These are phyloP conservation scores for Fissipunctia ypsillon DNA, from an alignment of 2,888 invertebrate species.

Conservation along the genomic window DNA sequence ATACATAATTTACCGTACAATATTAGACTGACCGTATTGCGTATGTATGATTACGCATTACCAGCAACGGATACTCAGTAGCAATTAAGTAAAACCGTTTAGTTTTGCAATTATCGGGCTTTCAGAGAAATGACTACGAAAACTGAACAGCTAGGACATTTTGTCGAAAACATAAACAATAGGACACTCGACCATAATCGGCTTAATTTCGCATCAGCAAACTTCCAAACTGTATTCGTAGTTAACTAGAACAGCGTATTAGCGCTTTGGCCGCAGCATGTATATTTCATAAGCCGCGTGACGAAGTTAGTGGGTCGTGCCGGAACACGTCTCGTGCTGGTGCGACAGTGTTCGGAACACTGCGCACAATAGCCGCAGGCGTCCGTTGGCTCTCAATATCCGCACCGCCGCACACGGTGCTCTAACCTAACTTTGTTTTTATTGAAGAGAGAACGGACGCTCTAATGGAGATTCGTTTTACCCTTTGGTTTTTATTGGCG, in stretches of 20 bases:
- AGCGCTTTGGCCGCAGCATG: constrained; percentile 27
- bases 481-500: constrained; percentile 31
- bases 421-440: constrained; percentile 50
- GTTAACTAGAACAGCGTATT: constrained; percentile 23
- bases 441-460: constrained; percentile 49
- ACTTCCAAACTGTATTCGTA: constrained; percentile 29
- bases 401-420: constrained; percentile 65
- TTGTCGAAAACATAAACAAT: constrained; percentile 25
- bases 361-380: constrained; percentile 67
- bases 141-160: constrained; percentile 2
- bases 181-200: constrained; percentile 37
- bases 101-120: constrained; percentile 5
- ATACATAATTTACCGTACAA: constrained; percentile 11
- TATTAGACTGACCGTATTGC: neutral
- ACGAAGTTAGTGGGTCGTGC: constrained; percentile 47
- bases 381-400: constrained; percentile 71
- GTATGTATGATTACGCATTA: neutral
- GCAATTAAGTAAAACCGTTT: constrained; percentile 7
- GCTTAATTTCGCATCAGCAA: constrained; percentile 35
- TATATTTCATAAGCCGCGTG: constrained; percentile 59
- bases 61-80: neutral
- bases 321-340: constrained; percentile 33
- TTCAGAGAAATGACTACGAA: constrained; percentile 2
- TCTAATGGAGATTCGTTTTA: constrained; percentile 22
- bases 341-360: constrained; percentile 45